Conservation (phyloP, 2,888 invertebrate genomes). For the Yponomeuta malinellus region DNA sequence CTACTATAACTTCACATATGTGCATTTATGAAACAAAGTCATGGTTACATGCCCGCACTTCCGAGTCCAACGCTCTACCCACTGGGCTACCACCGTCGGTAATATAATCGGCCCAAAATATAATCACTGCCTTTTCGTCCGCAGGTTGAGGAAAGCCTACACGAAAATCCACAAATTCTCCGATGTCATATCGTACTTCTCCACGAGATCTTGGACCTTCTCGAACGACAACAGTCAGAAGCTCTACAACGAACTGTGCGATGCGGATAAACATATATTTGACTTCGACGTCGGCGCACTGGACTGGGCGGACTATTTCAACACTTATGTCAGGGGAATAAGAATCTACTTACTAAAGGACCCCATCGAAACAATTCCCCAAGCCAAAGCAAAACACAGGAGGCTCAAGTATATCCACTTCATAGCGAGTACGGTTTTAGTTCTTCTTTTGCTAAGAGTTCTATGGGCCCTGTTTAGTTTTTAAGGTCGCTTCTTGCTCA, state of each 20-base stretch:
- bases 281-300: conserved; percentile 79
- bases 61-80: no score
- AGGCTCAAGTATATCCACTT: conserved; percentile 42
- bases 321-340: conserved; percentile 81
- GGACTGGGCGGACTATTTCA: conserved; percentile 82
- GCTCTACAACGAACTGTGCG: conserved; percentile 70
- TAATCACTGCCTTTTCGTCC: conserved; percentile 20
- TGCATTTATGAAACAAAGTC: no score
- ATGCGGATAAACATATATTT: conserved; percentile 76
- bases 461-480: not conserved
- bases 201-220: conserved; percentile 82
- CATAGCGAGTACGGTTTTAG: not conserved
- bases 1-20: no score
- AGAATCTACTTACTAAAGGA: conserved; percentile 85
- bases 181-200: conserved; percentile 83
- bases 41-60: no score
- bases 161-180: conserved; percentile 83
- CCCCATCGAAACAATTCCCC: conserved; percentile 79
- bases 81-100: no score
- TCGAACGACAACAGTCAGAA: conserved; percentile 74
- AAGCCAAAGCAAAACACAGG: conserved; percentile 64
- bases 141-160: conserved; percentile 83
- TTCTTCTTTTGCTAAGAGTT: not conserved
- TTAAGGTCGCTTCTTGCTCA: not conserved
- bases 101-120: not conserved